Evolutionary conservation across 1,140 invertebrate species (phyloP).

Genomic region (Pantala flavescens): DNA sequence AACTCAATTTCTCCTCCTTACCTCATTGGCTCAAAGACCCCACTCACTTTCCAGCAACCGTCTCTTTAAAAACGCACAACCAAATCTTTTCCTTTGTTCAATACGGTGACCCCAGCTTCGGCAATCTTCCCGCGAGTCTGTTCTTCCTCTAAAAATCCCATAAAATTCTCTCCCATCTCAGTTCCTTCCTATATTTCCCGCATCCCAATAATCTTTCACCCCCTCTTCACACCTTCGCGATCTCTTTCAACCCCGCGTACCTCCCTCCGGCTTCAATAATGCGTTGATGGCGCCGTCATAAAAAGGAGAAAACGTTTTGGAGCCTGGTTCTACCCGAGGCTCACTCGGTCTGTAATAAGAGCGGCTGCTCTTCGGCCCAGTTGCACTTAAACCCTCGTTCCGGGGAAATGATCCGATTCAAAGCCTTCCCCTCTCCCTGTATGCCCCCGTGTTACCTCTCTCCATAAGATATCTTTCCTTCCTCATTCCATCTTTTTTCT

Average conservation of each 20-base stretch:
- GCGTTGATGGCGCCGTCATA: conserved; percentile 1
- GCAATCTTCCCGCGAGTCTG: too few species aligned
- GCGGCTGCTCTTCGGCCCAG: neutral
- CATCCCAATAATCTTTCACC: neutral
- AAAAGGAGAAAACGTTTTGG: neutral
- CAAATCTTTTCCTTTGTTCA: neutral
- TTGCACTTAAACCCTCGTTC: conserved; percentile 8
- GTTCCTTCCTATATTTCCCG: neutral
- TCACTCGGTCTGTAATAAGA: neutral
- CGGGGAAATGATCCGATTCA: conserved; percentile 7
- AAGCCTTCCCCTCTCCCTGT: neutral
- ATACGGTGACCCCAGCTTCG: neutral
- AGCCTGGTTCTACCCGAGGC: neutral
- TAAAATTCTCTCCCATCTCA: neutral
- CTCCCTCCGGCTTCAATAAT: conserved; percentile 6
- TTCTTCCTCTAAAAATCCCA: too few species aligned
- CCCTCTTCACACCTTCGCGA: neutral
- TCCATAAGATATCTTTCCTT: too few species aligned
- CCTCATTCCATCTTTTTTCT: too few species aligned
- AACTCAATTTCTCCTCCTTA: neutral
- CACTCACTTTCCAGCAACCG: neutral
- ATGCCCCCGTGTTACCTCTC: too few species aligned
- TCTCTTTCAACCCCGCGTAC: neutral
- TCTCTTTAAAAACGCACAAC: neutral
- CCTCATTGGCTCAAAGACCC: neutral